phyloP scores from a whole-genome alignment of 2,113 vertebrate genomes.

The Hemicordylus capensis region DNA sequence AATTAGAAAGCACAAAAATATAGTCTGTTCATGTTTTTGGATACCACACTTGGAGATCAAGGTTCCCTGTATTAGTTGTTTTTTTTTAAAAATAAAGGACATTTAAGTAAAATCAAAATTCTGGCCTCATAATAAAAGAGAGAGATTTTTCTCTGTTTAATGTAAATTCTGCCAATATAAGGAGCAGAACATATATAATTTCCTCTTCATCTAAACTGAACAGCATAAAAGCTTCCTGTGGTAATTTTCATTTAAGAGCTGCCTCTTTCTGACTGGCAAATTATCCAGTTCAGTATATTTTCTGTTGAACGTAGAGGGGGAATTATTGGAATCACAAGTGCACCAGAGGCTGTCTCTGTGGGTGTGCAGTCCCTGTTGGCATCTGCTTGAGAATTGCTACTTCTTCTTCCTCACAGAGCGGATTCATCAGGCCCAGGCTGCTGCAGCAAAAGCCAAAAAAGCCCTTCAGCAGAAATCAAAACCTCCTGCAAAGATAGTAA shows the following conservation, averaged over 20 bases:
- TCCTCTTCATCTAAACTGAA: background rate
- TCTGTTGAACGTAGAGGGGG: background rate
- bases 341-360: no score
- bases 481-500: conserved; percentile 89
- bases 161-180: background rate
- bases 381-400: conserved; percentile 70
- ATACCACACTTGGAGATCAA: background rate
- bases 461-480: conserved; percentile 97
- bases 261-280: background rate
- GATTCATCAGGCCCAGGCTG: conserved; percentile 97
- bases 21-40: background rate
- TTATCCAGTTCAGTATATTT: background rate
- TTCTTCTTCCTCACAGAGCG: conserved; percentile 79
- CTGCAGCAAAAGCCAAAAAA: conserved; percentile 96
- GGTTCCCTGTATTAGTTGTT: background rate
- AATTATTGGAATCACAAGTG: background rate
- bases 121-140: background rate
- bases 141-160: background rate
- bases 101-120: background rate
- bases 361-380: background rate
- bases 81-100: background rate
- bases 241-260: background rate
- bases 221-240: background rate
- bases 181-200: background rate
- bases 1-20: background rate